Evolutionary conservation across 2,888 invertebrate genomes (phyloP).

Genomic region (Liopterus haemorrhoidalis): DNA sequence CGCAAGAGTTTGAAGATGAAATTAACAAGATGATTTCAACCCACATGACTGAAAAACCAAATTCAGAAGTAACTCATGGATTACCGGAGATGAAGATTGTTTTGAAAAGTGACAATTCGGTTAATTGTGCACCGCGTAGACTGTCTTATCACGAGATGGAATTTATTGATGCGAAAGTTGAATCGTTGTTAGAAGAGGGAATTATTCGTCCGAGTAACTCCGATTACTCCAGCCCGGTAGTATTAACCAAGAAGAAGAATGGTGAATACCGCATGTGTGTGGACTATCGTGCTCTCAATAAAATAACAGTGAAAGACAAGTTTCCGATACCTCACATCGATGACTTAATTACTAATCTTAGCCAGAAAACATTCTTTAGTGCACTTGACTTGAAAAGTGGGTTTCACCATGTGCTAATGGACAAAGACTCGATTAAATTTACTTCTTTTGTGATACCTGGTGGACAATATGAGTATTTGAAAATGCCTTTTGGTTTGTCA

Average conservation of each 20-base stretch:
- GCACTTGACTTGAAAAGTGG: constrained; percentile 22
- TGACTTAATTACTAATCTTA: constrained; percentile 11
- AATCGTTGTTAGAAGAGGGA: constrained; percentile 18
- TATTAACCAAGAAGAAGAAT: constrained; percentile 25
- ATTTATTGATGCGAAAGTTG: constrained; percentile 18
- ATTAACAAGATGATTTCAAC: too few relatives aligned
- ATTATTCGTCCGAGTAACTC: constrained; percentile 26
- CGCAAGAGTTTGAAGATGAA: not conserved
- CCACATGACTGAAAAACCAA: too few relatives aligned
- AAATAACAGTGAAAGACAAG: constrained; percentile 5
- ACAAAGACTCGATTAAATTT: constrained; percentile 29
- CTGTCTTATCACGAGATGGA: constrained; percentile 18
- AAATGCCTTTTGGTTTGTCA: constrained; percentile 29
- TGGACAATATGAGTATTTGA: constrained; percentile 34
- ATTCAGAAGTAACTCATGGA: too few relatives aligned
- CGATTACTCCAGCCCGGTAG: constrained; percentile 23
- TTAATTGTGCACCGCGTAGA: constrained; percentile 13
- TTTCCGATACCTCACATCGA: constrained; percentile 16
- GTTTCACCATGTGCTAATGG: constrained; percentile 24
- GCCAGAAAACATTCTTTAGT: constrained; percentile 10
- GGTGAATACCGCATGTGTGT: constrained; percentile 13
- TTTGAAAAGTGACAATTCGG: not conserved
- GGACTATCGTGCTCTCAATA: constrained; percentile 17
- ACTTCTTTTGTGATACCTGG: constrained; percentile 37
- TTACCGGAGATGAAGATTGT: constrained; percentile 5